A percentile compares a stretch with the other conserved stretches of the same genome.
Conservation (phyloP, 1,140 invertebrate species). For the Drosophila auraria region DNA sequence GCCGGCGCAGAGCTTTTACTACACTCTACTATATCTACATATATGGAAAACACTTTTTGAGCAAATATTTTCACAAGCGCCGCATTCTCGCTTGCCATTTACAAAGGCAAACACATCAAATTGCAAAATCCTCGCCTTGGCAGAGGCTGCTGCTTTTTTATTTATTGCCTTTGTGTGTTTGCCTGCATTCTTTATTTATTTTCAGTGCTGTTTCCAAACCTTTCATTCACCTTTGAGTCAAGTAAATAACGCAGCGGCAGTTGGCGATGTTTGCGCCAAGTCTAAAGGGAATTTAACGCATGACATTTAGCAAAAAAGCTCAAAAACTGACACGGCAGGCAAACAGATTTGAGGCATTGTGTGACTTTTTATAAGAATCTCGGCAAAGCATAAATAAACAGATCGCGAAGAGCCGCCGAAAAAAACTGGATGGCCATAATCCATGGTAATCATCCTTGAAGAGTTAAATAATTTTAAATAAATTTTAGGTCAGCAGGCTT, state of each 20-base stretch:
- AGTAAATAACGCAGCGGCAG: conserved; percentile 53
- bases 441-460: conserved; percentile 32
- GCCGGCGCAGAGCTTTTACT: conserved; percentile 26
- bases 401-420: neutral
- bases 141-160: conserved; percentile 23
- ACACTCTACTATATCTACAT: conserved; percentile 27
- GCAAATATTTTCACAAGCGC: conserved; percentile 58
- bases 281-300: conserved; percentile 34
- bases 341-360: conserved; percentile 54
- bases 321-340: conserved; percentile 13
- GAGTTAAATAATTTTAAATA: conserved; percentile 32
- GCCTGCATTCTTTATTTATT: conserved; percentile 26
- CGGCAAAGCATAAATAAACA: conserved; percentile 32
- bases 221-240: conserved; percentile 56
- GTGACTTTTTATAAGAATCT: conserved; percentile 39
- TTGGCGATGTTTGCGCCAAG: conserved; percentile 53
- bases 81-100: conserved; percentile 47
- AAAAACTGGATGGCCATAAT: conserved; percentile 15
- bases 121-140: conserved; percentile 50
- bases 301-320: conserved; percentile 24
- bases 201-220: conserved; percentile 37
- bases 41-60: conserved; percentile 21
- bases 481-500: conserved; percentile 36
- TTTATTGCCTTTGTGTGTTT: conserved; percentile 16
- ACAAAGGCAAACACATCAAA: conserved; percentile 59